Percentiles rank a stretch among this genome's conserved stretches.
Conservation (phyloP, 64 coral and sea anemone species). For the Cladopsammia gracilis region DNA sequence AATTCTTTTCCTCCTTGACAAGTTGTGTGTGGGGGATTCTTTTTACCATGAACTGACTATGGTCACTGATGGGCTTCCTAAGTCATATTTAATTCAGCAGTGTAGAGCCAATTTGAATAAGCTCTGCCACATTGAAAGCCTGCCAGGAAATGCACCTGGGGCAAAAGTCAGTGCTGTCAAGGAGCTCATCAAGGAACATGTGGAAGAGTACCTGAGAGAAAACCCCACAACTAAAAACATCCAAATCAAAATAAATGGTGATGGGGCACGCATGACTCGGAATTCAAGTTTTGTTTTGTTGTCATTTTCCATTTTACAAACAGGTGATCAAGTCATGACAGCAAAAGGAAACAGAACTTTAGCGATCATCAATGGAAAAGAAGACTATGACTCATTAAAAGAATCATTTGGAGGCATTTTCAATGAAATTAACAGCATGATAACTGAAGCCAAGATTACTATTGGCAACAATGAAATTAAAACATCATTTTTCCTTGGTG, state of each 20-base stretch:
- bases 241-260: slow-evolving; percentile 26
- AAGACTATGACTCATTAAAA: neutral
- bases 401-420: slow-evolving; percentile 24
- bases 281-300: slow-evolving; percentile 38
- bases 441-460: neutral
- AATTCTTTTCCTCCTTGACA: slow-evolving; percentile 53
- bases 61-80: slow-evolving; percentile 46
- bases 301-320: slow-evolving; percentile 43
- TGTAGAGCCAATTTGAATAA: slow-evolving; percentile 30
- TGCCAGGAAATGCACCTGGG: slow-evolving; percentile 10
- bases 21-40: slow-evolving; percentile 61
- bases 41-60: slow-evolving; percentile 73
- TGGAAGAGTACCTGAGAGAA: slow-evolving; percentile 6
- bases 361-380: slow-evolving; percentile 1
- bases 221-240: neutral
- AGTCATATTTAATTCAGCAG: slow-evolving; percentile 61
- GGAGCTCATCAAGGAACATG: slow-evolving; percentile 1
- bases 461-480: neutral
- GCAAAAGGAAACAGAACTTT: slow-evolving; percentile 30
- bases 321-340: slow-evolving; percentile 32
- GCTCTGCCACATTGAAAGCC: slow-evolving; percentile 56
- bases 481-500: slow-evolving; percentile 18
- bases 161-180: slow-evolving; percentile 28
- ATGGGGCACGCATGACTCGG: slow-evolving; percentile 23
- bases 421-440: slow-evolving; percentile 34